Conservation (phyloP, 2,888 invertebrate genomes). For the Diarsia dahlii region DNA sequence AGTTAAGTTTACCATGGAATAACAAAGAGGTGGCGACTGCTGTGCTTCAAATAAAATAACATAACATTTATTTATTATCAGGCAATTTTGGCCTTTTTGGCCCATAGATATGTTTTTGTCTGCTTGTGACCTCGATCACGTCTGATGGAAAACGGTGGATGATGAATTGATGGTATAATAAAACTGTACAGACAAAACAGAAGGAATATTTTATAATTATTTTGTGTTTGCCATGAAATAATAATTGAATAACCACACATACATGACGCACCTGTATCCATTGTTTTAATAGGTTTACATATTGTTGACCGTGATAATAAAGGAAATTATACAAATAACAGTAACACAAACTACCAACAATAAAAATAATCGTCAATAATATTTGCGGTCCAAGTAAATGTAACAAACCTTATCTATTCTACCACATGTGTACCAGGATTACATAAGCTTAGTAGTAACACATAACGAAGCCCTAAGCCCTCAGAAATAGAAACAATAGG, state of each 20-base stretch:
- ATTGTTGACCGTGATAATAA: background rate
- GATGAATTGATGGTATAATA: too few species aligned
- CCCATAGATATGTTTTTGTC: too few species aligned
- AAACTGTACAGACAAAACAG: too few species aligned
- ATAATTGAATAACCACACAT: too few species aligned
- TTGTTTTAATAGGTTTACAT: background rate
- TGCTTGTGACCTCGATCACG: too few species aligned
- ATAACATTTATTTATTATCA: too few species aligned
- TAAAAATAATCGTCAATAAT: background rate
- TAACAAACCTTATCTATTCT: slow-evolving; percentile 23
- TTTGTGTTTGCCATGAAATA: background rate
- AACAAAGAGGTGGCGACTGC: background rate
- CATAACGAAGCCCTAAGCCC: slow-evolving; percentile 32
- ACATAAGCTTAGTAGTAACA: slow-evolving; percentile 36
- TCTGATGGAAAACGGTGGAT: too few species aligned
- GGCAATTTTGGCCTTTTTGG: too few species aligned
- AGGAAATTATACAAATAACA: background rate
- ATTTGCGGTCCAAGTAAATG: background rate
- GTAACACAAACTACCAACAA: background rate
- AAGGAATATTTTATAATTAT: background rate
- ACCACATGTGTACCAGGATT: slow-evolving; percentile 46
- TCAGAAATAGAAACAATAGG: slow-evolving; percentile 49
- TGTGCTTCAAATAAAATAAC: background rate
- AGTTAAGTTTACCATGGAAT: background rate
- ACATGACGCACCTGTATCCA: background rate